A percentile compares a stretch with the other conserved stretches of the same genome.
These are phyloP conservation scores for Cyprinodon tularosa DNA, from an alignment of 2,113 vertebrate genomes.

Conservation along the genomic window DNA sequence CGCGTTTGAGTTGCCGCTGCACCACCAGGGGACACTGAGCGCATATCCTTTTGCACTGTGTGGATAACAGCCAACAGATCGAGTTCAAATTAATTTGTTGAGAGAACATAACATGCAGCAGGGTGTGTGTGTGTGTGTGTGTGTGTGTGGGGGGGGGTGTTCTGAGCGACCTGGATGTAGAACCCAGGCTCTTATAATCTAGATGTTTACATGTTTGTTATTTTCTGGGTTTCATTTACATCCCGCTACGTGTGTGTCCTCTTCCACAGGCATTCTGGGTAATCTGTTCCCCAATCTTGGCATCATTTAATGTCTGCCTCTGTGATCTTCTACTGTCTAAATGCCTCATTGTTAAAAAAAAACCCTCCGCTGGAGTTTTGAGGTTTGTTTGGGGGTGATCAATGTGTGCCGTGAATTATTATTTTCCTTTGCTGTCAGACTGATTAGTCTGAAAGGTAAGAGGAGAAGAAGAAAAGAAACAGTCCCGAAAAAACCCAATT, in stretches of 20 bases:
- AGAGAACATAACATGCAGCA: conserved; percentile 47
- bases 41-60: conserved; percentile 61
- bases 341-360: background rate
- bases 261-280: background rate
- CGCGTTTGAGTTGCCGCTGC: background rate
- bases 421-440: conserved; percentile 37
- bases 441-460: conserved; percentile 56
- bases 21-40: conserved; percentile 52
- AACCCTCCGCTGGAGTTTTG: background rate
- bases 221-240: conserved; percentile 36
- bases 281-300: no score
- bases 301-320: background rate
- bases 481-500: background rate
- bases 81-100: conserved; percentile 63
- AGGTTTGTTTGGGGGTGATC: conserved; percentile 14
- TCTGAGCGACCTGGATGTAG: conserved; percentile 20
- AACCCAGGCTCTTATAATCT: conserved; percentile 43
- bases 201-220: conserved; percentile 51
- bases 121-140: conserved; percentile 7
- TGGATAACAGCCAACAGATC: conserved; percentile 57
- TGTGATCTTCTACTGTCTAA: background rate
- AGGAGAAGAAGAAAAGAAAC: conserved; percentile 37
- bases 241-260: conserved; percentile 5
- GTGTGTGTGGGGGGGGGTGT: background rate
- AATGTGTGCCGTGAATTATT: conserved; percentile 30